Percentiles rank a stretch among this genome's conserved stretches.
These are phyloP conservation scores for Horisme vitalbata DNA, from an alignment of 2,888 invertebrate genomes.

Conservation along the genomic window DNA sequence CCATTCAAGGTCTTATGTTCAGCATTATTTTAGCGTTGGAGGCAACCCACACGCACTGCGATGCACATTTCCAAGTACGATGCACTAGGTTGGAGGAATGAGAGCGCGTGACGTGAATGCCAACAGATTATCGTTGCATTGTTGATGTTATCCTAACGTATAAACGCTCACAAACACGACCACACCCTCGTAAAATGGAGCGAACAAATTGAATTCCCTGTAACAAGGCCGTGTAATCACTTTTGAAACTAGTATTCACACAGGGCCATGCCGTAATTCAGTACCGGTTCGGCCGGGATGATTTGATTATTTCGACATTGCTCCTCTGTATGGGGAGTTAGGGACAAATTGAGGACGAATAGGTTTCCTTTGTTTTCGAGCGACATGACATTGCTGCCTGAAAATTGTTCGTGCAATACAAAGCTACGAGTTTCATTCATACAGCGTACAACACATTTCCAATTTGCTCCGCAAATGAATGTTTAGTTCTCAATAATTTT, in stretches of 20 bases:
- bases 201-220: slow-evolving; percentile 66
- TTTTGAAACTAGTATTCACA: slow-evolving; percentile 52
- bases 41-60: slow-evolving; percentile 64
- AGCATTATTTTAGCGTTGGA: slow-evolving; percentile 65
- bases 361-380: slow-evolving; percentile 29
- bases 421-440: neutral
- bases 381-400: slow-evolving; percentile 24
- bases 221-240: slow-evolving; percentile 53
- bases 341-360: slow-evolving; percentile 26
- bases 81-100: slow-evolving; percentile 75
- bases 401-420: slow-evolving; percentile 4
- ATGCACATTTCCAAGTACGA: slow-evolving; percentile 73
- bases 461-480: neutral
- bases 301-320: slow-evolving; percentile 30
- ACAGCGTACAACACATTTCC: neutral
- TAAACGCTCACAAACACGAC: slow-evolving; percentile 54
- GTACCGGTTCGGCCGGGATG: slow-evolving; percentile 21
- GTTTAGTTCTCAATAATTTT: neutral
- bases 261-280: slow-evolving; percentile 25
- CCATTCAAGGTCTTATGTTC: slow-evolving; percentile 63
- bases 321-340: slow-evolving; percentile 21
- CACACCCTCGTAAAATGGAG: slow-evolving; percentile 58
- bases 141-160: slow-evolving; percentile 64
- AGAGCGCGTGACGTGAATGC: slow-evolving; percentile 75
- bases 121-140: slow-evolving; percentile 54